Percentiles rank a stretch among this genome's conserved stretches.
Evolutionary conservation across 64 coral and sea anemone species (phyloP).

Genomic region (Orbicella faveolata): DNA sequence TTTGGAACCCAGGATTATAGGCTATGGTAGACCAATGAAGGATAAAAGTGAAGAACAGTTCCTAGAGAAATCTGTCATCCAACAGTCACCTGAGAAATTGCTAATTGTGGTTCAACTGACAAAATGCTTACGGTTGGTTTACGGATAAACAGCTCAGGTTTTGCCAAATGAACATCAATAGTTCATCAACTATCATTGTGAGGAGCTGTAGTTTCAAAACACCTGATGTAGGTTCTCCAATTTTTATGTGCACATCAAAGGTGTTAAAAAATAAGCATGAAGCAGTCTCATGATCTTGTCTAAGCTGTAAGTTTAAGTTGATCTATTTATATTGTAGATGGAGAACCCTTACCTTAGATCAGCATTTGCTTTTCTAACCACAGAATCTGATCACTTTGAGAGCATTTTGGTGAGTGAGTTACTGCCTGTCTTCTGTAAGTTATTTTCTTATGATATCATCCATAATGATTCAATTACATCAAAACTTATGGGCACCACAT

Average conservation of each 20-base stretch:
- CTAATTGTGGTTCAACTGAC: too few species aligned
- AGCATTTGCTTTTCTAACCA: slow-evolving; percentile 72
- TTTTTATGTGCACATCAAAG: too few species aligned
- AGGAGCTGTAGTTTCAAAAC: too few species aligned
- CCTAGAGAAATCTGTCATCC: too few species aligned
- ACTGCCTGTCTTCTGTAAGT: not conserved
- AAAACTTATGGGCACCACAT: too few species aligned
- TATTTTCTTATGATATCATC: not conserved
- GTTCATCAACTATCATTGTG: too few species aligned
- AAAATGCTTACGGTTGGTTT: too few species aligned
- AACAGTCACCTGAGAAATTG: too few species aligned
- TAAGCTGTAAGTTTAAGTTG: not conserved
- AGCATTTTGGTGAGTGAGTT: slow-evolving; percentile 52
- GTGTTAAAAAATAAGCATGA: not conserved
- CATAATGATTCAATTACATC: not conserved
- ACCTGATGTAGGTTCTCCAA: too few species aligned
- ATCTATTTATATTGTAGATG: slow-evolving; percentile 34
- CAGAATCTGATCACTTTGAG: slow-evolving; percentile 56
- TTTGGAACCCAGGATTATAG: not conserved
- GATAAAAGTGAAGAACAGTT: too few species aligned
- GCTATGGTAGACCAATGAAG: not conserved
- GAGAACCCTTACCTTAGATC: slow-evolving; percentile 70
- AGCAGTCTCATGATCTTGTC: not conserved
- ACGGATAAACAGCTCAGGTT: too few species aligned
- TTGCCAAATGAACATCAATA: too few species aligned